Evolutionary conservation across 2,888 invertebrate species (phyloP).

Genomic region (Dichetophora obliterata): DNA sequence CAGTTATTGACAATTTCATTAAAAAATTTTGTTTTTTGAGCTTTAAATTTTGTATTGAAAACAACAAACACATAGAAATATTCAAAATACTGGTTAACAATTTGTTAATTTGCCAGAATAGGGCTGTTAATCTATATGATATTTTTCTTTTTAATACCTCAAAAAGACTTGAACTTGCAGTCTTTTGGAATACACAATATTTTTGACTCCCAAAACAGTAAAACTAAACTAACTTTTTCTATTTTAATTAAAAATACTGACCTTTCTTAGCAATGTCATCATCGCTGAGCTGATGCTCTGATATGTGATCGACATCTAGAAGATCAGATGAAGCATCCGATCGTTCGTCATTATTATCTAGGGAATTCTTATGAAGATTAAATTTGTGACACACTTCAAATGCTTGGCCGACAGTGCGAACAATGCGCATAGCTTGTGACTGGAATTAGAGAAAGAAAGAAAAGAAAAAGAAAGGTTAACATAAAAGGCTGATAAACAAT

Average conservation of each 20-base stretch:
- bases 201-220: too few species aligned
- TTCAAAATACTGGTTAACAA: too few species aligned
- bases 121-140: too few species aligned
- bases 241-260: constrained; percentile 59
- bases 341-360: constrained; percentile 69
- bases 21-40: too few species aligned
- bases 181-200: too few species aligned
- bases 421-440: constrained; percentile 99
- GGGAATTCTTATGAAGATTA: constrained; percentile 75
- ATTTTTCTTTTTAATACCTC: too few species aligned
- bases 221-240: too few species aligned
- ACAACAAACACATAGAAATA: too few species aligned
- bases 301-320: constrained; percentile 67
- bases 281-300: constrained; percentile 68
- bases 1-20: too few species aligned
- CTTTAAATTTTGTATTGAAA: too few species aligned
- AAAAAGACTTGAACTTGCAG: too few species aligned
- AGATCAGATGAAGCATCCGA: constrained; percentile 69
- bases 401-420: constrained; percentile 98
- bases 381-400: constrained; percentile 99
- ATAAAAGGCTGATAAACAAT: background rate
- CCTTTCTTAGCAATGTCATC: constrained; percentile 74
- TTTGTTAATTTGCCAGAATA: too few species aligned
- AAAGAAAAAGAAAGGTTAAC: constrained; percentile 6
- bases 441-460: constrained; percentile 70